Conservation (phyloP, 2,797 vertebrate species). For the Hyperoplus lanceolatus region DNA sequence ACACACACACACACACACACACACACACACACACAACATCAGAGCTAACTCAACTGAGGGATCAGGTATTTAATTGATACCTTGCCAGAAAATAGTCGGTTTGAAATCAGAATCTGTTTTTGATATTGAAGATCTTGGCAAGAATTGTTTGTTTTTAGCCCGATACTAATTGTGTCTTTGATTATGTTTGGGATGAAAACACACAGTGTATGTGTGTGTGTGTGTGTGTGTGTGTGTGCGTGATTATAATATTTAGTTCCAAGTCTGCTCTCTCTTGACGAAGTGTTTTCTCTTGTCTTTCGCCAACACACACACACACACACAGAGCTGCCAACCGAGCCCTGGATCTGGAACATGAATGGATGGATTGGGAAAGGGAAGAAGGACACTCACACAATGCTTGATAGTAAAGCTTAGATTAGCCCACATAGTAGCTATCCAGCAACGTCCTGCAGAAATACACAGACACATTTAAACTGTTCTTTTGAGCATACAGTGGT, state of each 20-base stretch:
- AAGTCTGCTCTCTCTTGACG: constrained; percentile 24
- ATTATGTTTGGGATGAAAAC: constrained; percentile 15
- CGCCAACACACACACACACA: constrained; percentile 11
- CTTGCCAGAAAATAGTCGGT: too few relatives aligned
- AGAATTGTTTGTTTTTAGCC: background rate
- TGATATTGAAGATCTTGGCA: background rate
- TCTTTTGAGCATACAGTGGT: too few relatives aligned
- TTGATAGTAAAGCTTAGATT: background rate
- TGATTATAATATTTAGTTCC: constrained; percentile 29
- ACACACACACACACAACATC: background rate
- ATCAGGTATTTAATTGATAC: background rate
- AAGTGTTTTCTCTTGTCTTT: background rate
- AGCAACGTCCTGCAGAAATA: background rate
- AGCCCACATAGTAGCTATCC: background rate
- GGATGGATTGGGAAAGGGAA: background rate
- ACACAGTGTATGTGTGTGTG: background rate
- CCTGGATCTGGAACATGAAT: background rate
- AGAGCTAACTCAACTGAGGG: background rate
- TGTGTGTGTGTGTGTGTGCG: background rate
- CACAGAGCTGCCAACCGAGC: constrained; percentile 8
- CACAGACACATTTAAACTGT: too few relatives aligned
- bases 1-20: constrained; percentile 8
- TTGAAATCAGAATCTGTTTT: background rate
- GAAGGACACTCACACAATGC: background rate
- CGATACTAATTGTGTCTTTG: background rate